Base-by-base conservation (phyloP, 2,113 vertebrate species). In the Barbus barbus region DNA sequence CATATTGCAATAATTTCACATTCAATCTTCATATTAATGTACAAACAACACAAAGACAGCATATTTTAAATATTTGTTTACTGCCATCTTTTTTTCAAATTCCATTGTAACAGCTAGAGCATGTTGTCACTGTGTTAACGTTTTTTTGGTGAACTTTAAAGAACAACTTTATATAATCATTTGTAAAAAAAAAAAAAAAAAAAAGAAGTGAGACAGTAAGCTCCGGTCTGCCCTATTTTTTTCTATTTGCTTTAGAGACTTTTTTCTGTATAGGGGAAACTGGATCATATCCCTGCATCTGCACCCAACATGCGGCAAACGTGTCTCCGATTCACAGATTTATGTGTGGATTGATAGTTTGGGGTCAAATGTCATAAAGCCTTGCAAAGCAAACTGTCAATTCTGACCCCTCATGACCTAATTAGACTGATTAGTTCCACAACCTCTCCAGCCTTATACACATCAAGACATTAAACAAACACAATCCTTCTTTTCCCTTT, bases 351-450 rank as follows among this genome's bases (percentile, higher is more conserved):
- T 22, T 78, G 63, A 86, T 78, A 51, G 31, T 38, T 78, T 78
- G 16, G 51, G 56, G 76, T 79, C 81, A 86, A 65, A 53, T 22
- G 56, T 79, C 81, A 71, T 2, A 73, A 36, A 63, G 73, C 24
- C n/a, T 36, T 31, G 46, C 63, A n/a, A 33, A 78, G 51, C 74
- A 18, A 78, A 46, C 20, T 63, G 76, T 78, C 51, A 83, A 51
- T 74, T 26, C 46, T 48, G 58, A 71, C 31, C 77, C 33, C 67
- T 69, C 2, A 26, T 73, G 69, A 38, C 58, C 41, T 58, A 53
- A 44, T 79, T 83, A 79, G 60, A 61, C 41, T 41, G 48, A 83
- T 79, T 72, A 72, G 38, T 67, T 65, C 67, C 41, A 80, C 78
- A 75, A 33, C 60, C 60, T 26, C 41, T 80, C 24, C 41, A 48